Evolutionary conservation across 2,888 invertebrate genomes (phyloP), one percentile per base, ranked within the genome.

Genomic region (Epistrophe grossulariae): DNA sequence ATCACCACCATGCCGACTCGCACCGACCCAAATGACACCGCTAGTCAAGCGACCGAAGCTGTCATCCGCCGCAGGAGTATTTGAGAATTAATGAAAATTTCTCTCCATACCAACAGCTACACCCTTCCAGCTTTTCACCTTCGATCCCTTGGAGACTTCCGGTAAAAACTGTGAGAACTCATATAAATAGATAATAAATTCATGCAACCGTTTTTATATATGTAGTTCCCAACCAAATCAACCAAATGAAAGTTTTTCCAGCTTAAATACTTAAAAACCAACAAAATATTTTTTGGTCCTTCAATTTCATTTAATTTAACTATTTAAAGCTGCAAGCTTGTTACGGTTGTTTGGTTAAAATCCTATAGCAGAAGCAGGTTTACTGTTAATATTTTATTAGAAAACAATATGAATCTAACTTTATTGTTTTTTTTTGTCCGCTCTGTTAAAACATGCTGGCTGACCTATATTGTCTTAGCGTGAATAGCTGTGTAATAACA

Each of bases 121-220:
- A 2, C 13, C 62, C 24, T 24, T 28, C 38, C 28, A 45, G 45
- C 13, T 24, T 24, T 28, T 6, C 28, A 48, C 31, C 28, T 45
- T 11, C 10, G 7, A 43, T 10, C 45, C 66, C 66, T 19, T 50
- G 10, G 48, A 35, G 50, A 45, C 66, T 45, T 57, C 50, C 43
- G 24, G 40, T 50, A 43, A 28, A 74, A 28, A 74, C 43, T 74
- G 76, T 81, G 70, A 38, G 38, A 81, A 70, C 70, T 59, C 43
- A 28, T 7, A 77, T 70, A 77, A 81, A 60, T 76, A 68, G 64
- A 76, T 74, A 81, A 60, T 76, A 43, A 68, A 80, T 80, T 74
- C 50, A 68, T 74, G 40, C 66, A 24, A 60, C 59, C 13, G 40
- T 74, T 76, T 31, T 40, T 40, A 15, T 10, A 15, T 10, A 15